Base-by-base conservation (phyloP, 2,113 vertebrate species). In the Poeciliopsis occidentalis region DNA sequence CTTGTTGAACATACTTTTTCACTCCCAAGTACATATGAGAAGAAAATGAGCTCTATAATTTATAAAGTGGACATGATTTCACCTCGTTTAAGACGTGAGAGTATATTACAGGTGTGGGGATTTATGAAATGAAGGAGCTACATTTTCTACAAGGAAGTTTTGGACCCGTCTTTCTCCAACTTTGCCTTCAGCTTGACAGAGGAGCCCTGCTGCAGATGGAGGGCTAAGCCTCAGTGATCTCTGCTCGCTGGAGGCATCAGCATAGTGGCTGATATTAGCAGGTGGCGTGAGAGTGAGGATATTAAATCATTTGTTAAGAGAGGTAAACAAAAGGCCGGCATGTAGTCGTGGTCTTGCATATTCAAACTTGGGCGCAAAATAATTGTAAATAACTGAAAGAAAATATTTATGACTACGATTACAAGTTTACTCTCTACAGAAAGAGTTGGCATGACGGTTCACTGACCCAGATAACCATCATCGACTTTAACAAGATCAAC, bases 141-240 rank as follows among this genome's bases (percentile, higher is more conserved):
- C 15, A 54, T 66, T 76, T 76, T 54, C 30, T 60, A 47, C 24
- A 60, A 47, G 73, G 75, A 60, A 75, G 78, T 72, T 54, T 64
- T 41, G 78, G 75, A 54, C 62, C 64, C 69, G 76, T 75, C 71
- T 80, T 89, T 81, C 79, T 82, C 39, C 75, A 88, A 88, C 91
- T 88, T 83, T 76, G 79, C 78, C 76, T 84, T 73, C 54, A 80
- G 67, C 71, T 80, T 80, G 87, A 85, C 81, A 82, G 79, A 80
- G 77, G 81, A 81, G 77, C 81, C 75, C 72, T 6, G 75, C 61
- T 89, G 73, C 92, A 92, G 91, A 93, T 93, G 91, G 91, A 90
- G 85, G 83, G 72, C 82, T 92, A 90, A 93, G 91, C 90, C 84
- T 8, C 39, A 1, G 77, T 87, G 86, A 91, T 89, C 82, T 89